Percentiles rank a stretch among this genome's conserved stretches.
These are phyloP conservation scores for Limnephilus rhombicus DNA, from an alignment of 2,888 invertebrate species.

Conservation along the genomic window DNA sequence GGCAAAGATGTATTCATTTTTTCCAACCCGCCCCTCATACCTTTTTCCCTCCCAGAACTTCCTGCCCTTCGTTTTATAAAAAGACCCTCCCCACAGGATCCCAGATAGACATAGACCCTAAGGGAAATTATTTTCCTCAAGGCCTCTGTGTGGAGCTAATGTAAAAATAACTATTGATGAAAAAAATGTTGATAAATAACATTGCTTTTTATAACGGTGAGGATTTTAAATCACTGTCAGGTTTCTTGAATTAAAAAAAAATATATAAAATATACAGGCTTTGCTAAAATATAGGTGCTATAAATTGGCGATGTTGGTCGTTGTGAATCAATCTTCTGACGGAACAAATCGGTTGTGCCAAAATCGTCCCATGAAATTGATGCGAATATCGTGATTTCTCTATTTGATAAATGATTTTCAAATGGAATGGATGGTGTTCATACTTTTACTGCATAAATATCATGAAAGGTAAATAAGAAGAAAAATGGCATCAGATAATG, in stretches of 20 bases:
- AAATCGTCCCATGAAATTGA: background rate
- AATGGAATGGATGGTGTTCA: background rate
- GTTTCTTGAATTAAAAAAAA: background rate
- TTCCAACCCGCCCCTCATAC: too few species aligned
- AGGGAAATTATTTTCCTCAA: too few species aligned
- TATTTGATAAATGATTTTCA: background rate
- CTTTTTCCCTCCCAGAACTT: too few species aligned
- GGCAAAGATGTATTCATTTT: too few species aligned
- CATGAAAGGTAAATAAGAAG: background rate
- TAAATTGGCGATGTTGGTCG: background rate
- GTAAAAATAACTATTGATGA: too few species aligned
- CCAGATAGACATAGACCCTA: too few species aligned
- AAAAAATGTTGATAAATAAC: background rate
- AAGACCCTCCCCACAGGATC: too few species aligned
- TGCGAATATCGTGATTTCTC: background rate
- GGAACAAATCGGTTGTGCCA: background rate
- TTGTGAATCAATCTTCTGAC: background rate
- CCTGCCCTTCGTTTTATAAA: too few species aligned
- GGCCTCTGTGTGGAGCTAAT: too few species aligned
- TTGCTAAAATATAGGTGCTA: background rate
- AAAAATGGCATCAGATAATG: background rate
- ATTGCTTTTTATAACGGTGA: background rate
- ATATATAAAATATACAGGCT: background rate
- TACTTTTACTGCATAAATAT: background rate
- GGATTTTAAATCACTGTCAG: background rate